Base-by-base conservation (phyloP, 2,113 vertebrate species). In the Albula goreensis region DNA sequence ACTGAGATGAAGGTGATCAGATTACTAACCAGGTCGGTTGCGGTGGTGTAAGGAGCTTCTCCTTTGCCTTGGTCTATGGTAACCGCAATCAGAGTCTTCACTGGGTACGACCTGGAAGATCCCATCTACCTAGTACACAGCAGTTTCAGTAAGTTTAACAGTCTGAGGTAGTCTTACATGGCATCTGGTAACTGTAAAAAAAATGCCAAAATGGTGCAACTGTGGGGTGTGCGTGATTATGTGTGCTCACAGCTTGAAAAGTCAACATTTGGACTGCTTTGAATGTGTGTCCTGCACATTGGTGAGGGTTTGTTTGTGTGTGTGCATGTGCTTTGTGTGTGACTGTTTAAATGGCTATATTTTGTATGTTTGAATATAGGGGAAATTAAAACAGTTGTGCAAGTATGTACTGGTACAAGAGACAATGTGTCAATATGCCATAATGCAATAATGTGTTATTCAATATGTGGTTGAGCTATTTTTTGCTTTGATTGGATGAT, bases 1-100 rank as follows among this genome's bases (percentile, higher is more conserved):
- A 19, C 60, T 66, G 60, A 19, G 60, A 66, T 66, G 60, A 5
- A 1, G n/a, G 19, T 31, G 70, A 22, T 31, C 17, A 74, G 22
- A 74, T 25, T 22, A 90, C 96, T 96, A 92, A 98, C 98, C 98
- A n/a, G 96, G 93, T 86, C 96, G 94, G 90, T 88, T 96, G 81
- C 95, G 89, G 84, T 95, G 95, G 92, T 96, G 93, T 0, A 95
- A 85, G 9, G 95, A 92, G 63, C 88, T 95, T 83, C 92, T 93
- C 91, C 91, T 93, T 48, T 94, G 94, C 81, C 92, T 95, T 0
- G 88, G 82, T 49, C 91, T 92, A 25, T 88, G 95, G 90, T 94
- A 95, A 78, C 90, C 94, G 86, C 94, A 94, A 89, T 95, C 95
- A 0, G 93, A 97, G 19, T 96, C 96, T 90, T 97, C 97, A 6